Evolutionary conservation across 53 echinoderm and acorn worm genomes (phyloP), one percentile per base, ranked within the genome.

Genomic region (Pentamera pediparva): DNA sequence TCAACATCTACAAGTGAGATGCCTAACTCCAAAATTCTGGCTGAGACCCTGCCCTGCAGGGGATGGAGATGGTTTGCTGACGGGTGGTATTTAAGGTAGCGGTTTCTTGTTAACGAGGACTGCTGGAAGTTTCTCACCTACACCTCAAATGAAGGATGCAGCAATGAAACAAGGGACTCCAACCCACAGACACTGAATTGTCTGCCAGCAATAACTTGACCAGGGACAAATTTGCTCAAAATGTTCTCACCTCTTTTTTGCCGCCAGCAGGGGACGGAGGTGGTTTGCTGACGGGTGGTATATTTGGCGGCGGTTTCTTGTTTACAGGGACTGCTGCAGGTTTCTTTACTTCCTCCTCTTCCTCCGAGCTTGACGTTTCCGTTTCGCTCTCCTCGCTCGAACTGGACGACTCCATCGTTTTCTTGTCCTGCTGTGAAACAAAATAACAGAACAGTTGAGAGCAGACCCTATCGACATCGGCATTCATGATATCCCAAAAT

Each of bases 381-480:
- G 61, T 60, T 54, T 80, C 85, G 35, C 82, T 82, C 37, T 86
- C 86, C 69, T 89, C 89, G 51, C 95, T 95, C 38, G 91, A 91
- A 62, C 98, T 92, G 25, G 90, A 91, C 13, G 98, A 98, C 61
- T 88, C 88, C 80, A 88, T 86, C 28, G 90, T 91, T 79, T 91
- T 98, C 91, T 91, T 98, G 53, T 85, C 91, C 88, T 98, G 91
- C 75, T 49, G 47, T 33, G 59, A 50, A 6, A 28, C 15, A 41
- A 70, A 73, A 8, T 49, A 39, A 35, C 22, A 41, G 7, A 20
- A 62, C 17, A 26, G 35, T 43, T 38, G 28, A 33, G 21, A 59
- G 31, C 21, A 78, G 57, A 52, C 31, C 37, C 36, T 3, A 26
- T 27, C 58, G 12, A n/a, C 47, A 17, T n/a, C n/a, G 47, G n/a